phyloP scores from a whole-genome alignment of 53 echinoderm and acorn worm species.

The Paracentrotus lividus region DNA sequence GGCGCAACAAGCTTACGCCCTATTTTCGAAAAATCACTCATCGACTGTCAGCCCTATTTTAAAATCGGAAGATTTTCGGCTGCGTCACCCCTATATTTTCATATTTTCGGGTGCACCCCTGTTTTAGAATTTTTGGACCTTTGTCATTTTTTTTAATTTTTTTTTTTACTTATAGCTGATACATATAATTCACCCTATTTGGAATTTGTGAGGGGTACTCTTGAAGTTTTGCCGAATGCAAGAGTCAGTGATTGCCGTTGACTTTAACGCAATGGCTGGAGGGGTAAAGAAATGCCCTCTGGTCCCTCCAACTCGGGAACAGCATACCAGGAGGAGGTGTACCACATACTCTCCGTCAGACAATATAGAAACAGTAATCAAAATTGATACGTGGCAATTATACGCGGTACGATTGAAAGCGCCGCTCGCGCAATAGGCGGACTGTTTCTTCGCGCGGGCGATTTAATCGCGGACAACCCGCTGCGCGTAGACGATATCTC shows the following conservation, averaged over 20 bases:
- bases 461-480: constrained; percentile 63
- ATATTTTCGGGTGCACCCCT: too few relatives aligned
- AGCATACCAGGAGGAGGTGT: constrained; percentile 25
- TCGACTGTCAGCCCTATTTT: too few relatives aligned
- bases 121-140: too few relatives aligned
- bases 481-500: constrained; percentile 58
- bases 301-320: neutral
- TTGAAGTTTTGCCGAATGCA: neutral
- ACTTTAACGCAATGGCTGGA: neutral
- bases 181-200: too few relatives aligned
- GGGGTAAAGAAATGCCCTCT: neutral
- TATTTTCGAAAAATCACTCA: too few relatives aligned
- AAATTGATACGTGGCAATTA: constrained; percentile 71
- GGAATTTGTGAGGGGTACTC: neutral
- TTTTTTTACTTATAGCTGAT: too few relatives aligned
- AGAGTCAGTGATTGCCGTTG: neutral
- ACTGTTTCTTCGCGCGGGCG: constrained; percentile 67
- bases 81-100: too few relatives aligned
- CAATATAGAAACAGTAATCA: constrained; percentile 41
- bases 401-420: constrained; percentile 57
- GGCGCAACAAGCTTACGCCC: too few relatives aligned
- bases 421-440: constrained; percentile 66
- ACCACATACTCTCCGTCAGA: constrained; percentile 24
- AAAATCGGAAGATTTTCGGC: too few relatives aligned
- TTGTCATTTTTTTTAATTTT: too few relatives aligned